A percentile compares a stretch with the other conserved stretches of the same genome.
Conservation (phyloP, 2,797 vertebrate genomes). For the Squalus acanthias region DNA sequence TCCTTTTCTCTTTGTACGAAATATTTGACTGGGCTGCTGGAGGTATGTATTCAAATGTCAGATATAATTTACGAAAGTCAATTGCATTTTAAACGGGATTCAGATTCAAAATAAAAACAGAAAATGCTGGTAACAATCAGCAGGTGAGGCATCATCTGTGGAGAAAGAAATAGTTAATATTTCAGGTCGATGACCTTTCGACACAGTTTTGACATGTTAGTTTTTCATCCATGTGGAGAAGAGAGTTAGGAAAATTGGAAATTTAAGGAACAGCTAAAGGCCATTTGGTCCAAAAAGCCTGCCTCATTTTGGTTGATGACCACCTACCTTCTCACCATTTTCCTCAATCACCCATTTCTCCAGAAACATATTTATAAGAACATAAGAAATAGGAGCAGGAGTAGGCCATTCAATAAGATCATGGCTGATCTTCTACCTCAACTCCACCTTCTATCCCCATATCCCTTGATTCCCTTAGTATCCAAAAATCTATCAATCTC, state of each 20-base stretch:
- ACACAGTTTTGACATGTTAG: not conserved
- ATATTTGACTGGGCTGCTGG: conserved; percentile 82
- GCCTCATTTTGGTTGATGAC: not conserved
- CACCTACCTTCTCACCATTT: not conserved
- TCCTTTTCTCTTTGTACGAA: conserved; percentile 73
- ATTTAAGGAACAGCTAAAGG: not conserved
- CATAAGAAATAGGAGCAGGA: no score
- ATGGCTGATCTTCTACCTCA: no score
- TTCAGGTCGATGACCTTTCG: not conserved
- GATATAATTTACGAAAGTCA: not conserved
- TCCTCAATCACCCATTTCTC: not conserved
- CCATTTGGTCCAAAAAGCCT: not conserved
- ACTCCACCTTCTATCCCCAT: no score
- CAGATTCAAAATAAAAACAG: not conserved
- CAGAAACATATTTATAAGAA: not conserved
- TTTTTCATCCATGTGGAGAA: not conserved
- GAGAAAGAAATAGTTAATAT: not conserved
- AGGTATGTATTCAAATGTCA: conserved; percentile 58
- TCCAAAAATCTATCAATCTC: no score
- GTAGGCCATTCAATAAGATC: no score
- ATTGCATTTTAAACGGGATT: not conserved
- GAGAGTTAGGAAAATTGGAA: not conserved
- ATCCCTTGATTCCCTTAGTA: no score
- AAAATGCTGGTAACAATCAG: not conserved
- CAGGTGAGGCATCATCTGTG: not conserved